Percentiles rank a stretch among this genome's conserved stretches.
phyloP scores from a whole-genome alignment of 1,140 invertebrate genomes.

The Conopomorpha cramerella region DNA sequence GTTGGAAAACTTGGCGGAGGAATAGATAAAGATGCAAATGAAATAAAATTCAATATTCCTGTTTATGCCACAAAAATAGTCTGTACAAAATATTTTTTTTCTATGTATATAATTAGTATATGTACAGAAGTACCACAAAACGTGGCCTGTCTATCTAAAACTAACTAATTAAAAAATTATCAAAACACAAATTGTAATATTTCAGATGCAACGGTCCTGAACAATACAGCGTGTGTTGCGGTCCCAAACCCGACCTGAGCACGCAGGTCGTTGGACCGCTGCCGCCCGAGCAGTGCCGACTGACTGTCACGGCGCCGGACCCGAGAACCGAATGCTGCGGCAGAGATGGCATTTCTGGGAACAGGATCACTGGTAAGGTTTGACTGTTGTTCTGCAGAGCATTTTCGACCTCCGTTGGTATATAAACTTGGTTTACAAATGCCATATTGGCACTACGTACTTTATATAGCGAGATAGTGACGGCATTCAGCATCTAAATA shows the following conservation, averaged over 20 bases:
- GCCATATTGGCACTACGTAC: background rate
- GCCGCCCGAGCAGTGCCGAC: conserved; percentile 2
- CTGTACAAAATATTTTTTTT: background rate
- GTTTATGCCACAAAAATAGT: background rate
- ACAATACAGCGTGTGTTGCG: conserved; percentile 20
- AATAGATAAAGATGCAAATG: background rate
- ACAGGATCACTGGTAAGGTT: conserved; percentile 25
- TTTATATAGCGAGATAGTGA: background rate
- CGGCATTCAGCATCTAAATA: background rate
- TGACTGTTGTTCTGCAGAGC: background rate
- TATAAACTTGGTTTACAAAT: no score
- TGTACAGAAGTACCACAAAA: no score
- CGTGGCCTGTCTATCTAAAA: no score
- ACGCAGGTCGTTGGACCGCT: background rate
- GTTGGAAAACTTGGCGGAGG: background rate
- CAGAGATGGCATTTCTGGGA: conserved; percentile 12
- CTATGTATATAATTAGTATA: background rate
- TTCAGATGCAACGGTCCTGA: conserved; percentile 14
- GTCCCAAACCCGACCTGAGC: background rate
- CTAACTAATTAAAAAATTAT: background rate
- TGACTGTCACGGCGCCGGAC: conserved; percentile 8
- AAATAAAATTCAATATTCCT: background rate
- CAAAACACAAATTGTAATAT: background rate
- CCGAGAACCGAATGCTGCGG: conserved; percentile 21
- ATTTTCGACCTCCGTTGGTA: no score